phyloP scores from a whole-genome alignment of 2,113 vertebrate genomes.

The Corythornis cristatus region DNA sequence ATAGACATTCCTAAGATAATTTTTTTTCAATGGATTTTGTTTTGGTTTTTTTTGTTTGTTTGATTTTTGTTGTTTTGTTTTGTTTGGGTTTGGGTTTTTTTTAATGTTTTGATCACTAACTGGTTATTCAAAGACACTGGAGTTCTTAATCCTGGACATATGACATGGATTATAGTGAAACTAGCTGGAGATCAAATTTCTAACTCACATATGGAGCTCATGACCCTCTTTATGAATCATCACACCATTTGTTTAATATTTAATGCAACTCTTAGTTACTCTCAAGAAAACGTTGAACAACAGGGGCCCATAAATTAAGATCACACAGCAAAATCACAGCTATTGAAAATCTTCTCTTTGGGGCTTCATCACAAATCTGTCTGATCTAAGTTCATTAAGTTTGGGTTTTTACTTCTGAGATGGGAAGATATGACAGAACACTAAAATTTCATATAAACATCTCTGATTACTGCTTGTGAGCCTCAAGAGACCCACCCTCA shows the following conservation, averaged over 20 bases:
- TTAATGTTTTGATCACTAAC: conserved; percentile 45
- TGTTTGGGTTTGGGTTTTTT: not conserved
- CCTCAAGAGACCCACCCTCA: not conserved
- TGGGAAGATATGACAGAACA: not conserved
- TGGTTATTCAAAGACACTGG: conserved; percentile 36
- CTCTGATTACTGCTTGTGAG: not conserved
- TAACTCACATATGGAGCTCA: conserved; percentile 57
- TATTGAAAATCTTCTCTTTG: conserved; percentile 22
- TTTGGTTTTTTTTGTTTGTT: not conserved
- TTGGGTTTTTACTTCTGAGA: conserved; percentile 25
- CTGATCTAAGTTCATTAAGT: conserved; percentile 44
- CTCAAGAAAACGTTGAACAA: conserved; percentile 41
- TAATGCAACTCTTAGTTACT: conserved; percentile 57
- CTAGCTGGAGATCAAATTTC: conserved; percentile 65
- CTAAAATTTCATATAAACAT: conserved; percentile 41
- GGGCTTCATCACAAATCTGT: conserved; percentile 24
- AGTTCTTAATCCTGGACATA: conserved; percentile 53
- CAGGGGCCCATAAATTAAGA: conserved; percentile 50
- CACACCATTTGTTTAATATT: conserved; percentile 64
- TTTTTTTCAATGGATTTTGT: not conserved
- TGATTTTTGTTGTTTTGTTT: not conserved
- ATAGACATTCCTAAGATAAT: conserved; percentile 1
- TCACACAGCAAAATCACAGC: conserved; percentile 43
- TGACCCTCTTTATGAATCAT: conserved; percentile 67
- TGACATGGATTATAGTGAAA: conserved; percentile 59